Evolutionary conservation across 1,140 invertebrate genomes (phyloP).

Genomic region (Apolygus lucorum): DNA sequence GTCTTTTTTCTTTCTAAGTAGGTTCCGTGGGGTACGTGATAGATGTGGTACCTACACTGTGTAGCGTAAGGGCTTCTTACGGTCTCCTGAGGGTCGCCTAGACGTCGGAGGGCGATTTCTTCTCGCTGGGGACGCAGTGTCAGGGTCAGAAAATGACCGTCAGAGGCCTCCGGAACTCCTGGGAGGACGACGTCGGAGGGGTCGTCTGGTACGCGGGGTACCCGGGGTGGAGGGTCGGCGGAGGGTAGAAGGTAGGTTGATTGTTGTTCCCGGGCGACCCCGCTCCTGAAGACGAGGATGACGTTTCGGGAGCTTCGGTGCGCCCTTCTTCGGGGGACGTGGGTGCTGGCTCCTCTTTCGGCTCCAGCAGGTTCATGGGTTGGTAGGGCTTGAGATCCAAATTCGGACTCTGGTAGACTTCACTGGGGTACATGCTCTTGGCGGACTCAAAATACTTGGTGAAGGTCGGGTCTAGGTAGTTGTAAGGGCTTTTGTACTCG

Average conservation of each 20-base stretch:
- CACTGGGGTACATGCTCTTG: constrained; percentile 50
- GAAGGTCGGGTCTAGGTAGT: constrained; percentile 52
- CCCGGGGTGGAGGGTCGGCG: background rate
- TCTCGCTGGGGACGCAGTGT: background rate
- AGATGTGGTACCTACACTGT: too few relatives aligned
- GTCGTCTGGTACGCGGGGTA: constrained; percentile 49
- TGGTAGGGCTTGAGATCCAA: background rate
- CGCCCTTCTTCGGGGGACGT: constrained; percentile 41
- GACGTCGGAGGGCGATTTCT: background rate
- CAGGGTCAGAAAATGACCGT: constrained; percentile 78
- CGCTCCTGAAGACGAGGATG: constrained; percentile 46
- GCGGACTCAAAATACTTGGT: constrained; percentile 68
- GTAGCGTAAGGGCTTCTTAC: too few relatives aligned
- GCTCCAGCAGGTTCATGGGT: constrained; percentile 29
- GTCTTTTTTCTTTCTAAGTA: too few relatives aligned
- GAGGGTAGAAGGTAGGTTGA: constrained; percentile 38
- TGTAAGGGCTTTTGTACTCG: constrained; percentile 37
- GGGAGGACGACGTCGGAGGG: constrained; percentile 43
- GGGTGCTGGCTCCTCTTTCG: constrained; percentile 45
- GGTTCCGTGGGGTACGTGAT: too few relatives aligned
- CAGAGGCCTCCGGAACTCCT: constrained; percentile 65
- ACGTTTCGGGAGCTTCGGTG: constrained; percentile 44
- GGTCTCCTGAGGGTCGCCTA: too few relatives aligned
- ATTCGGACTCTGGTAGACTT: background rate
- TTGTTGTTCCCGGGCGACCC: constrained; percentile 44